Evolutionary conservation across 1,140 invertebrate species (phyloP), one percentile per base, ranked within the genome.

Genomic region (Drosophila azteca): DNA sequence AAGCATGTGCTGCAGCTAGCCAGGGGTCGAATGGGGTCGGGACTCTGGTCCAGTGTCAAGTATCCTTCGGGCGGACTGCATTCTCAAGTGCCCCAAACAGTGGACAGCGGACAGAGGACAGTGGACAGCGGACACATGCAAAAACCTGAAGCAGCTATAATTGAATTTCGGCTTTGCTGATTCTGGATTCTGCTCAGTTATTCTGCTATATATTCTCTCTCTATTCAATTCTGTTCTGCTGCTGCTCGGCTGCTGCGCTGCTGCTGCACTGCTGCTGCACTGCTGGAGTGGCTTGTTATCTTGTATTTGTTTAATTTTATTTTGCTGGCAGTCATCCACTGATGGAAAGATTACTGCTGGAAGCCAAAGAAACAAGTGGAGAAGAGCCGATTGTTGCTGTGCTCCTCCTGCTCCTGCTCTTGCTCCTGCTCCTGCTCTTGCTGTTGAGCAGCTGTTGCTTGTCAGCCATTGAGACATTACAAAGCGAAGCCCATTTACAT

Each of bases 301-400:
- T 65, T 49, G 50, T 67, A 51, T 77, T 77, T 85, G 71, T 87
- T 80, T 77, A 70, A 73, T 83, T 83, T 84, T 79, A 78, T 66
- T 72, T 68, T 41, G 62, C 58, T 64, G 52, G 22, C 50, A 65
- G 46, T 77, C 60, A 62, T 58, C 52, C 61, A 49, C 59, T 77
- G 77, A 73, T 69, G 82, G 59, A 81, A 81, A 87, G 78, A 87
- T 82, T 81, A 60, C 71, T 45, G 48, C 70, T 59, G 43, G 48
- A 41, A 74, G 61, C 61, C 52, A 39, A 35, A 26, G 31, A 26
- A 5, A 5, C 24, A 26, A 26, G 24, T 26, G 24, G 24, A 26
- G 24, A 5, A 4, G 24, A 5, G 24, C 0, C 24, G 24, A 5
- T 5, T 26, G 24, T 24, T 24, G 24, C 29, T 8, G 29, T 24